Percentiles rank a stretch among this genome's conserved stretches.
These are phyloP conservation scores for Ceratosolen solmsi DNA, from an alignment of 1,140 invertebrate species.

Conservation along the genomic window DNA sequence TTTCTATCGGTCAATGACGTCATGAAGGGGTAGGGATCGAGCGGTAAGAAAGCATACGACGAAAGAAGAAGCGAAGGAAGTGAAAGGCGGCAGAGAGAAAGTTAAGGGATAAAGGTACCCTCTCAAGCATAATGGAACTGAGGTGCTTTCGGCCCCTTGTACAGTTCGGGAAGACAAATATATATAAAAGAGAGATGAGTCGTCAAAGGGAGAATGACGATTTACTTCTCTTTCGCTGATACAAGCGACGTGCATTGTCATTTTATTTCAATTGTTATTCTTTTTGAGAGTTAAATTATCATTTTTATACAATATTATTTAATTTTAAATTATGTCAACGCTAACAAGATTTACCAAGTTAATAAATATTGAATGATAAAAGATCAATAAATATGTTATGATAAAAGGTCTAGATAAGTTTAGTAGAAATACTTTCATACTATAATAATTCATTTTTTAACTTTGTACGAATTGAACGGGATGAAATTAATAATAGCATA, in stretches of 20 bases:
- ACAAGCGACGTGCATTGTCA: slow-evolving; percentile 1
- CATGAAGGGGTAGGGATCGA: background rate
- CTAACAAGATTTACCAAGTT: too few species aligned
- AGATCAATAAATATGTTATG: too few species aligned
- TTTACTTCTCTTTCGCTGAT: background rate
- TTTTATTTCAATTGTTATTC: slow-evolving; percentile 7
- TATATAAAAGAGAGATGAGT: slow-evolving; percentile 4
- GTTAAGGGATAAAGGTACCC: background rate
- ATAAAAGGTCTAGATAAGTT: too few species aligned
- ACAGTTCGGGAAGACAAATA: background rate
- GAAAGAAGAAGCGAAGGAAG: background rate
- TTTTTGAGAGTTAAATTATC: background rate
- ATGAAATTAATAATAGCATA: too few species aligned
- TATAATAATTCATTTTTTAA: too few species aligned
- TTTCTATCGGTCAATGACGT: background rate
- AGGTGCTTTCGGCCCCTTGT: background rate
- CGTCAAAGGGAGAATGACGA: background rate
- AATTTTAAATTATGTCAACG: background rate
- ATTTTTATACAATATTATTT: background rate
- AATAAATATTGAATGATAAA: too few species aligned
- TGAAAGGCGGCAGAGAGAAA: background rate
- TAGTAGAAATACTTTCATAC: too few species aligned
- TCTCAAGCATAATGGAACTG: background rate
- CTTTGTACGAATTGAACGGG: too few species aligned
- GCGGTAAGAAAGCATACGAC: background rate